These are phyloP conservation scores for Sparus aurata DNA, from an alignment of 2,797 vertebrate species.

Conservation along the genomic window DNA sequence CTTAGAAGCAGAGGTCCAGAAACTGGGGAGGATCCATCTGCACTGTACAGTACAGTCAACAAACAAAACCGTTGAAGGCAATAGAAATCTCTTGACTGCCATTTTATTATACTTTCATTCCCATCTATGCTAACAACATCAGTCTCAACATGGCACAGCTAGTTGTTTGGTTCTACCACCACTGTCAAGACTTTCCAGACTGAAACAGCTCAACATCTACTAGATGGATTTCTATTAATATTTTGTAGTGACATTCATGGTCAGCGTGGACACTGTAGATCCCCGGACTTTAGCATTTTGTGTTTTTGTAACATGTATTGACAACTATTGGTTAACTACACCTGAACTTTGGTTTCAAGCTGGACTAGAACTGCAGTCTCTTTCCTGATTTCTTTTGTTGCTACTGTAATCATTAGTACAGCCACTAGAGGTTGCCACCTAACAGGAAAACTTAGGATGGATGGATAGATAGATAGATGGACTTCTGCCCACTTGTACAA, in stretches of 20 bases:
- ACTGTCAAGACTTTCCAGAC: not conserved
- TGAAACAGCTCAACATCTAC: not conserved
- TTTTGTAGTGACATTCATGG: not conserved
- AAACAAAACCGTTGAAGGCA: not conserved
- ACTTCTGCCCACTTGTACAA: no score
- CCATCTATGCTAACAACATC: no score
- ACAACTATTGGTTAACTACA: not conserved
- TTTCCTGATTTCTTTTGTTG: no score
- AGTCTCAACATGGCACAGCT: not conserved
- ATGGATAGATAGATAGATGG: no score
- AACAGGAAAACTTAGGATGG: no score
- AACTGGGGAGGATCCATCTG: not conserved
- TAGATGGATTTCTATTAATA: not conserved
- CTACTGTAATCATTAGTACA: no score
- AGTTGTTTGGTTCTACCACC: no score
- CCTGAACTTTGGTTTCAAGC: no score
- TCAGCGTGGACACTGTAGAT: not conserved
- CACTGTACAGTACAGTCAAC: constrained; percentile 34
- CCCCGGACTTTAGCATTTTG: no score
- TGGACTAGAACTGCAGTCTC: no score
- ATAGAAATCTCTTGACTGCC: not conserved
- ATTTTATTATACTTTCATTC: not conserved
- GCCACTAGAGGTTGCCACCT: no score
- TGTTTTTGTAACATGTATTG: no score
- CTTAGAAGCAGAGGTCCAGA: constrained; percentile 6